Base-by-base conservation (phyloP, 2,113 vertebrate genomes). In the Monopterus albus region DNA sequence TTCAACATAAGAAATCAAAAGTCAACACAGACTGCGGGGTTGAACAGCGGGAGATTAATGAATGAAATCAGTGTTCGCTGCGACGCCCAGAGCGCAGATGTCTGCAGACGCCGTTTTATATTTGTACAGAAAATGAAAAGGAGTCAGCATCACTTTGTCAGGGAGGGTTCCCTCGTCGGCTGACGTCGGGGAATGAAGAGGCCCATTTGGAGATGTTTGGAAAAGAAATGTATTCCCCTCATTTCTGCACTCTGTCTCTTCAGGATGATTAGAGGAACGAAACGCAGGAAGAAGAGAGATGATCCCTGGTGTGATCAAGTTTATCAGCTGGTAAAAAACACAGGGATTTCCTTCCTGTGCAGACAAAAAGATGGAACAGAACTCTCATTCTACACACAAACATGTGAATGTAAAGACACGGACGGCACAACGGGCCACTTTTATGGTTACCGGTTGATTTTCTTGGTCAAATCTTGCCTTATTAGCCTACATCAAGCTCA, bases 91-190 rank as follows among this genome's bases (percentile, higher is more conserved):
- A 45, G 53, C 49, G 28, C 29, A n/a, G 1, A 40, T 7, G 46
- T 50, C 52, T 29, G 47, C 67, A 15, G 55, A 17, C 33, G 50
- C 25, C 17, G 28, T 31, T 62, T 55, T 14, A 17, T 68, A 38
- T 78, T 70, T 50, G 69, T 47, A 6, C 10, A 6, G 57, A 31
- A 53, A 78, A 73, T 69, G 69, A 77, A 58, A 74, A 68, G 28
- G 20, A 69, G 43, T 58, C 29, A 3, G 49, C 56, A 5, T 21
- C 38, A 57, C 2, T 56, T 77, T 52, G 62, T 56, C 56, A 13
- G 47, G 20, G 38, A 68, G 57, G 51, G 51, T 61, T 72, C 56
- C 49, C 62, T 72, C 25, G 6, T 9, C 9, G 18, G 33, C 20
- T 0, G 43, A 42, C n/a, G 43, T 47, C 28, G 11, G 7, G 39